Evolutionary conservation across 1,140 invertebrate species (phyloP), one percentile per base, ranked within the genome.

Genomic region (Lucilia cuprina): DNA sequence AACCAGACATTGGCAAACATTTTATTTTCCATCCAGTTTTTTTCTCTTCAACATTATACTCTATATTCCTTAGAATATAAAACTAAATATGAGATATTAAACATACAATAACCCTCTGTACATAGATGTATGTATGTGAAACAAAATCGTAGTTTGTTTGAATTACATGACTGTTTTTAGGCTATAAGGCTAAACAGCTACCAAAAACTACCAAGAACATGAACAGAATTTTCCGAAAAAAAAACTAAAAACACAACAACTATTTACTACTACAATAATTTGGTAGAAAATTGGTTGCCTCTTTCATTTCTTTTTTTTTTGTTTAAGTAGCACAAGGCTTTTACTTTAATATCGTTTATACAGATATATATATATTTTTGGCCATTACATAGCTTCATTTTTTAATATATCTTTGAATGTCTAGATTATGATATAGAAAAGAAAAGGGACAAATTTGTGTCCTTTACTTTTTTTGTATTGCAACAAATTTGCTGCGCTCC

Each of bases 1-100:
- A 70, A 70, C n/a, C 65, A 70, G 65, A 70, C 65, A 70, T 70
- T 70, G 65, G 65, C 65, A 70, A 70, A 21, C 19, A 70, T 70
- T 70, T 70, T 10, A 70, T 70, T 21, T 70, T 21, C 21, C 9
- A 0, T 70, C 25, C 21, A 21, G 19, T 21, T 70, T 19, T 70
- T 9, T 21, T 60, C 5, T 17, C 13, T 17, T 60, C 13, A 12
- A 5, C 13, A 60, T 12, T 5, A 17, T 60, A 17, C 50, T 60
- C 17, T 30, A 30, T 60, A n/a, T 17, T n/a, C 55, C 55, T 41
- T 41, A 41, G 41, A 8, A 41, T 41, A 41, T 41, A 41, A 30
- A 1, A 30, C 25, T 30, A 30, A 41, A 41, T 41, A 41, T 41
- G 55, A 60, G 55, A 60, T 60, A 17, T 17, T 60, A 60, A 0